phyloP scores from a whole-genome alignment of 2,888 invertebrate genomes.

The Tipula unca region DNA sequence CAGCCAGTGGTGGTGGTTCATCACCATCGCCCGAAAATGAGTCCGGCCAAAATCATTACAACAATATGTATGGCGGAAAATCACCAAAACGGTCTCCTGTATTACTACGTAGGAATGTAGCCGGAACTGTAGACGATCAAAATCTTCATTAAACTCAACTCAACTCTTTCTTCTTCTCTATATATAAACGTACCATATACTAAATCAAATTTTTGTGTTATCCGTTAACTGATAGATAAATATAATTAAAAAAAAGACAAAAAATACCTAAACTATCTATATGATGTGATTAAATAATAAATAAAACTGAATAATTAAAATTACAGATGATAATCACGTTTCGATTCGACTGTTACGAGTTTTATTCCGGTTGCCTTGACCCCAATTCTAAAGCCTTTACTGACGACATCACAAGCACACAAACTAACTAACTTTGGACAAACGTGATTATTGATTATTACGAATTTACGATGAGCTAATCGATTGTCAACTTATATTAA shows the following conservation, averaged over 20 bases:
- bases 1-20: slow-evolving; percentile 50
- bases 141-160: background rate
- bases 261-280: background rate
- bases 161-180: background rate
- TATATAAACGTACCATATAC: background rate
- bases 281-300: background rate
- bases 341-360: background rate
- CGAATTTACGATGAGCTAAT: background rate
- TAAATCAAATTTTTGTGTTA: background rate
- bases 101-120: slow-evolving; percentile 29
- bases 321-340: slow-evolving; percentile 4
- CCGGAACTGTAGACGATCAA: background rate
- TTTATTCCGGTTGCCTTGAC: slow-evolving; percentile 9
- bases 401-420: background rate
- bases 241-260: background rate
- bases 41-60: slow-evolving; percentile 39
- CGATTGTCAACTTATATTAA: background rate
- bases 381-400: background rate
- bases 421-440: background rate
- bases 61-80: slow-evolving; percentile 28
- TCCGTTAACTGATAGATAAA: background rate
- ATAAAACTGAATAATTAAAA: background rate
- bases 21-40: slow-evolving; percentile 60
- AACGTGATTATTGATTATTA: background rate
- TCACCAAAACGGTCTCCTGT: slow-evolving; percentile 47